Evolutionary conservation across 2,113 vertebrate genomes (phyloP), one percentile per base, ranked within the genome.

Genomic region (Phalacrocorax aristotelis): DNA sequence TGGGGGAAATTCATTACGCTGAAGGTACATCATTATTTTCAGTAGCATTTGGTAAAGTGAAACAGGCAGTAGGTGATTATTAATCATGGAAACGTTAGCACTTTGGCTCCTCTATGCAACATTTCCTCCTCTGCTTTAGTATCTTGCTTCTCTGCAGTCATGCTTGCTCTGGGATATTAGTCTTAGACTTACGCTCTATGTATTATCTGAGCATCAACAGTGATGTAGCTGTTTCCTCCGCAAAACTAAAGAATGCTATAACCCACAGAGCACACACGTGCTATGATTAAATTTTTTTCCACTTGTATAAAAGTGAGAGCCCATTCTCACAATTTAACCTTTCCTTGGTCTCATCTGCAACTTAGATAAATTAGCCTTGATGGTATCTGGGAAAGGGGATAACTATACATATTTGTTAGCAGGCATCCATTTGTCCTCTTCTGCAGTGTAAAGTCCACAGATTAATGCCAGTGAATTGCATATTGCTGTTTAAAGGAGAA

Each of bases 41-140:
- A 87, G 71, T 14, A 89, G 72, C 86, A 64, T 89, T 93, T 86
- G 49, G 69, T 82, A 75, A 79, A 95, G 72, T 40, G 44, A 44
- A 94, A 70, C 34, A 86, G 64, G 77, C 72, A 81, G 77, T 34
- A 68, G 86, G 69, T 95, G 91, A 97, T 95, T 95, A 93, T 87
- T 84, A 97, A 78, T 90, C 76, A 81, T 21, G 84, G 77, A 78
- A 94, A 93, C 72, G 76, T 86, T 38, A 86, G 76, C 48, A 60
- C 60, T 94, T 74, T 86, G 64, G n/a, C 60, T 94, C 20, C 38
- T 77, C 74, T 49, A 1, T 80, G 62, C 29, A 90, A 23, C 66
- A 38, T 93, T 91, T 71, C n/a, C 14, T 81, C 64, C 49, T 74
- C 51, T 79, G 25, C 40, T 46, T 57, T 23, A 44, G 7, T 9